Evolutionary conservation across 1,140 invertebrate genomes (phyloP), one percentile per base, ranked within the genome.

Genomic region (Magallana gigas): DNA sequence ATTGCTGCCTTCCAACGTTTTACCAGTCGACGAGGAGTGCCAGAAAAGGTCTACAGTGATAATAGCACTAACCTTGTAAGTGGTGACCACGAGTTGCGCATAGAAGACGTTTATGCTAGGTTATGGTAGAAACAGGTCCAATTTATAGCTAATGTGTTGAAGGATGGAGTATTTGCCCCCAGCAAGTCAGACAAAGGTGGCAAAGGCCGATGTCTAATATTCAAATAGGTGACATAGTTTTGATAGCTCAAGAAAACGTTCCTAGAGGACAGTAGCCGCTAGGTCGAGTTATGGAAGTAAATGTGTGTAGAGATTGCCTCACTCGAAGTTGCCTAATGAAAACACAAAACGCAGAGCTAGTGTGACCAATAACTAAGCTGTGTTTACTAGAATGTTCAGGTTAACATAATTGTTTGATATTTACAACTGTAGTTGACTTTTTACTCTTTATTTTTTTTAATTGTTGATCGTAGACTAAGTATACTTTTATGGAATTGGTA

Each of bases 101-200:
- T 3, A 76, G 48, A 68, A n/a, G 86, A 90, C 57, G 57, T 36
- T 14, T 85, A 85, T 18, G 8, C 8, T 11, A 82, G 82, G 18
- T 82, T 83, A 9, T 91, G 88, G 90, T 18, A 5, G 36, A 48
- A 48, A 48, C 36, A 48, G 36, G 36, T 48, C 36, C 36, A 48
- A 5, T 48, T 4, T 48, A 48, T 48, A 48, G 36, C 36, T 48
- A 48, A 48, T 48, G 36, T 90, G 68, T 90, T 92, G 91, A 11
- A 90, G 91, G 91, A 23, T 58, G 0, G 90, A 92, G 80, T 92
- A 92, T 56, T 58, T 91, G 56, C 86, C 85, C 1, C 3, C 57
- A 14, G 6, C 88, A 91, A 68, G 71, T 76, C 56, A 59, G 90
- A 29, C 87, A 90, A 60, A 91, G 90, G 60, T 91, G 91, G 90